Evolutionary conservation across 2,797 vertebrate genomes (phyloP), one percentile per base, ranked within the genome.

Genomic region (Pseudomugil gertrudae): DNA sequence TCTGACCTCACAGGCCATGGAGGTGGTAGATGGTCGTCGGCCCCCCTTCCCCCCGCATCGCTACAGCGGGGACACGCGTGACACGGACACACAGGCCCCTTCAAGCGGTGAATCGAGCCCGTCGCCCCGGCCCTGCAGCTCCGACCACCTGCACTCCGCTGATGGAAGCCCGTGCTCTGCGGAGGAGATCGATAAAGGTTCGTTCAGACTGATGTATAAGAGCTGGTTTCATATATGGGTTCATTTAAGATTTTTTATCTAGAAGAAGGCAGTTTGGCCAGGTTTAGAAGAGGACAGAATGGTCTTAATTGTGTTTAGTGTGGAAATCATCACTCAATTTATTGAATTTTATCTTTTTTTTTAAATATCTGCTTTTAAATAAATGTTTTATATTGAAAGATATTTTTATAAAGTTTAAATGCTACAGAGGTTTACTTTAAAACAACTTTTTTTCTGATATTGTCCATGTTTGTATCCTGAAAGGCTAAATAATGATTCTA

Each of bases 171-270:
- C 96, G 38, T 97, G 95, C 79, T 96, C 95, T 53, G 76, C 95
- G 52, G 97, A 98, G 87, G 97, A 98, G 26, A 87, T 93, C 14
- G 96, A 98, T 85, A 97, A 96, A 97, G 96, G 97, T 97, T 86
- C 80, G 90, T 57, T 19, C n/a, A n/a, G n/a, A 35, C 8, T 14
- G 0, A 36, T 57, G n/a, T 27, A 45, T 17, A 56, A 0, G 55
- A 24, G 19, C 11, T 21, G 15, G n/a, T 27, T 19, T 45, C 43
- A 45, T 21, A 21, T 9, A 10, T 21, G 10, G 43, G 43, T 3
- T 45, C n/a, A n/a, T 19, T 43, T n/a, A 43, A n/a, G n/a, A n/a
- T n/a, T n/a, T n/a, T n/a, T n/a, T n/a, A n/a, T n/a, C n/a, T n/a
- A n/a, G n/a, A n/a, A n/a, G n/a, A n/a, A n/a, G n/a, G n/a, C n/a